Conservation (phyloP, 2,113 vertebrate genomes). For the Sterrhoptilus dennistouni region DNA sequence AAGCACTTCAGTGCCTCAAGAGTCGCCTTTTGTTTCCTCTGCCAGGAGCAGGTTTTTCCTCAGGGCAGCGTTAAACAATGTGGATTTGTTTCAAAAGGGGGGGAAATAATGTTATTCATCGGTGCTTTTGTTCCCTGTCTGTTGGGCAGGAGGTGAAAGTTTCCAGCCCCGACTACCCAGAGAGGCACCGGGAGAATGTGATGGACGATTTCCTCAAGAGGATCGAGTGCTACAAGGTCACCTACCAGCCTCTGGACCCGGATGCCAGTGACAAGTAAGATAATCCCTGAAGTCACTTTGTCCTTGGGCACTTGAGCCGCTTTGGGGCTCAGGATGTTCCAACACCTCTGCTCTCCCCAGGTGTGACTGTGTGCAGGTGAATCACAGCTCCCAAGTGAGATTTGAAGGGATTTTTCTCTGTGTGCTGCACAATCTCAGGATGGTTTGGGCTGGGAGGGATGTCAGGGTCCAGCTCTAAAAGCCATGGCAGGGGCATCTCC, state of each 20-base stretch:
- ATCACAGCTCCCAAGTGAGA: not conserved
- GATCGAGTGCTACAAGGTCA: conserved; percentile 97
- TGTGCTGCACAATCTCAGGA: not conserved
- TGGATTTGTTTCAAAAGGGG: not conserved
- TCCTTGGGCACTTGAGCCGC: not conserved
- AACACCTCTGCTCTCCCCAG: not conserved
- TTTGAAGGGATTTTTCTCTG: not conserved
- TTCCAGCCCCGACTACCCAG: conserved; percentile 95
- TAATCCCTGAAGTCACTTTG: not conserved
- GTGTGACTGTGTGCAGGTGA: not conserved
- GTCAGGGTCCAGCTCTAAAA: not conserved
- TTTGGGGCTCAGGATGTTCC: not conserved
- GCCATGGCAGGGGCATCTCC: not conserved
- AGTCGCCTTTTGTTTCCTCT: conserved; percentile 13
- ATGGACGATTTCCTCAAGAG: conserved; percentile 98
- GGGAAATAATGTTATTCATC: not conserved
- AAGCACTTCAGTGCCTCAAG: not conserved
- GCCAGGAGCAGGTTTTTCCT: conserved; percentile 27
- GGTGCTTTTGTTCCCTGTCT: conserved; percentile 3
- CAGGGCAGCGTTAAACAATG: not conserved
- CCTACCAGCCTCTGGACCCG: conserved; percentile 92
- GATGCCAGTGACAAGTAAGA: conserved; percentile 92
- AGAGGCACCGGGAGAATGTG: conserved; percentile 90
- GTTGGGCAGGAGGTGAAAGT: conserved; percentile 92
- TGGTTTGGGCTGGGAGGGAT: not conserved